A percentile compares a stretch with the other conserved stretches of the same genome.
phyloP scores from a whole-genome alignment of 2,888 invertebrate genomes.

The Trachelus tabidus region DNA sequence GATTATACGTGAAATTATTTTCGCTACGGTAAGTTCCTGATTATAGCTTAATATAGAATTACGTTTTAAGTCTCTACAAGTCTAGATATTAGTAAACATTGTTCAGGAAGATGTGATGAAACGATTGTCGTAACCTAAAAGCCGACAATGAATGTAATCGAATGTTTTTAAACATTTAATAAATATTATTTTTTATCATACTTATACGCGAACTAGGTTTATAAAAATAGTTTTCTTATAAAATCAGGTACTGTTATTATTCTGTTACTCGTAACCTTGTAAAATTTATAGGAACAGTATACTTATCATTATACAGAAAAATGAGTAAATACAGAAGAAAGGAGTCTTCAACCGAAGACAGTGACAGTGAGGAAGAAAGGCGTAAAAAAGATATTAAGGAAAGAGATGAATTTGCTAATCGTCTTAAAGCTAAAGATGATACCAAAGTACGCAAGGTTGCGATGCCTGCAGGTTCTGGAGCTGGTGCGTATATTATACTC shows the following conservation, averaged over 20 bases:
- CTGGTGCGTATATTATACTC: conserved; percentile 56
- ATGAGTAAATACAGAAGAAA: conserved; percentile 64
- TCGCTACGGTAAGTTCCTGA: neutral
- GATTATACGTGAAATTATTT: too few species aligned
- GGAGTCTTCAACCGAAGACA: conserved; percentile 70
- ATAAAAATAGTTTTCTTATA: neutral
- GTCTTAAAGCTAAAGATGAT: conserved; percentile 91
- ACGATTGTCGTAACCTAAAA: neutral
- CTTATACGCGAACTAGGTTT: neutral
- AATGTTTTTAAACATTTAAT: neutral
- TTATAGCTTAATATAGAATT: neutral
- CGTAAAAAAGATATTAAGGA: conserved; percentile 88
- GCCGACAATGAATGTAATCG: neutral
- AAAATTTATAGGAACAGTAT: neutral
- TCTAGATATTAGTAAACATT: neutral
- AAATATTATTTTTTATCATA: neutral
- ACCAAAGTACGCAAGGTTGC: conserved; percentile 84
- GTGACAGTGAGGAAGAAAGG: conserved; percentile 83
- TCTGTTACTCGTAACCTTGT: neutral
- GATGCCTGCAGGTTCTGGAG: conserved; percentile 53
- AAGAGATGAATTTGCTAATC: conserved; percentile 92
- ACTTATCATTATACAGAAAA: conserved; percentile 12
- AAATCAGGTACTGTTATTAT: neutral
- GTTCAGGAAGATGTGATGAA: neutral
- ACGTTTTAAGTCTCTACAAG: neutral